Conservation (phyloP, 2,888 invertebrate species). For the Xestia xanthographa region DNA sequence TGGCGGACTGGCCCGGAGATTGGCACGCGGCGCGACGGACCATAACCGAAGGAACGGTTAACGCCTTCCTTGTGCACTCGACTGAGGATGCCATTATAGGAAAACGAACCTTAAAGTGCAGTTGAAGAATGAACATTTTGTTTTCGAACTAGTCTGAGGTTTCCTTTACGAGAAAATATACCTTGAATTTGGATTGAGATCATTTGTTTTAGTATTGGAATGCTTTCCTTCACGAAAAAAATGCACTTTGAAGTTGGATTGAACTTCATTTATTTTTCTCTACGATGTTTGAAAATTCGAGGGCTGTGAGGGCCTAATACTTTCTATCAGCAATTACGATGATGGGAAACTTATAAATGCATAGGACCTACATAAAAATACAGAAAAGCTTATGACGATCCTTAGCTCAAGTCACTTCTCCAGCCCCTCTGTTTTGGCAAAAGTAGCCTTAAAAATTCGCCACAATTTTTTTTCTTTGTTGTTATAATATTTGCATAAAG, state of each 20-base stretch:
- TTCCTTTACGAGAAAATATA: neutral
- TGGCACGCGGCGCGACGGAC: slow-evolving; percentile 52
- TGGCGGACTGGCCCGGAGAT: slow-evolving; percentile 42
- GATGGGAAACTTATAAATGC: neutral
- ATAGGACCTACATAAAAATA: neutral
- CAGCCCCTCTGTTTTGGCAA: neutral
- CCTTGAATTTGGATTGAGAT: neutral
- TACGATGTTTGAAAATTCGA: neutral
- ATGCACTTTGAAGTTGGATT: neutral
- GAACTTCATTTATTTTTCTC: neutral
- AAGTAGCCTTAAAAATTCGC: neutral
- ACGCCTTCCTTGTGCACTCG: slow-evolving; percentile 28
- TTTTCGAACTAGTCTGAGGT: neutral
- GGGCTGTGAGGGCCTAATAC: neutral
- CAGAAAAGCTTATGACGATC: neutral
- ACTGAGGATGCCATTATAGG: slow-evolving; percentile 23
- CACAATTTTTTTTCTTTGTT: neutral
- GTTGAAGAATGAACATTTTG: neutral
- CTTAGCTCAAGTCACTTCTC: neutral
- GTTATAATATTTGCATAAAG: neutral
- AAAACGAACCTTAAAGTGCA: slow-evolving; percentile 16
- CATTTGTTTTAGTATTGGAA: neutral
- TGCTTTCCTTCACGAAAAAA: neutral
- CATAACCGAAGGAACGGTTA: slow-evolving; percentile 43
- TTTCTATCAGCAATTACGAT: neutral